Base-by-base conservation (phyloP, 2,888 invertebrate genomes). In the Orchesella flavescens region DNA sequence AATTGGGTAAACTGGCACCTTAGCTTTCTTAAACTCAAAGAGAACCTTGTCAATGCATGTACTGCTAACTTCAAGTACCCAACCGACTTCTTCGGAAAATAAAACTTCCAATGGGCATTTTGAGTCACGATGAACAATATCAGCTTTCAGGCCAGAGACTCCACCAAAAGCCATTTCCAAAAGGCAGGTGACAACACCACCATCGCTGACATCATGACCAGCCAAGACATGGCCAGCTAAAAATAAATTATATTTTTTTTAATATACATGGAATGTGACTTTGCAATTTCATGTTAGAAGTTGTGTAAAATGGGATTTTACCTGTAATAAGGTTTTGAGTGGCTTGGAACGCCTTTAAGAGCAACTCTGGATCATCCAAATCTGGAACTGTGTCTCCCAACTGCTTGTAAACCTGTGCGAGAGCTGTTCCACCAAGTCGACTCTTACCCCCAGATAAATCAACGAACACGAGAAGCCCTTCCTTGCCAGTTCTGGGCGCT, bases 81-180 rank as follows among this genome's bases (percentile, higher is more conserved):
- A 95, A 24, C 96, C 97, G 24, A 95, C 92, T 91, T 97, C 97
- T 90, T 97, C 97, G 71, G 94, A 93, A 89, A 96, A 97, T 23
- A 97, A 90, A 21, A 95, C 92, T 82, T 94, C 93, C 9, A 95
- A 90, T 0, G 93, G 91, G 12, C 82, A 69, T 1, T 92, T 92
- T 53, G 77, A 80, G 23, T 90, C 90, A 83, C 91, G 91, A 83
- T 93, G 92, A 0, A 90, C 90, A 19, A 96, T 89, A 86, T 94
- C 92, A 0, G 95, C 90, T 17, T 93, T 91, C 17, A 97, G 89
- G 0, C 97, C 97, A 87, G 94, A 93, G 81, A 97, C 91, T 53
- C 98, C 98, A 79, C 94, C 97, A 89, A 99, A 96, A n/a, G 95
- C 95, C 98, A 99, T 98, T 91, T 99, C 99, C 82, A 99, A 89